These are phyloP conservation scores for Copsychus sechellarum DNA, from an alignment of 2,113 vertebrate species.

Conservation along the genomic window DNA sequence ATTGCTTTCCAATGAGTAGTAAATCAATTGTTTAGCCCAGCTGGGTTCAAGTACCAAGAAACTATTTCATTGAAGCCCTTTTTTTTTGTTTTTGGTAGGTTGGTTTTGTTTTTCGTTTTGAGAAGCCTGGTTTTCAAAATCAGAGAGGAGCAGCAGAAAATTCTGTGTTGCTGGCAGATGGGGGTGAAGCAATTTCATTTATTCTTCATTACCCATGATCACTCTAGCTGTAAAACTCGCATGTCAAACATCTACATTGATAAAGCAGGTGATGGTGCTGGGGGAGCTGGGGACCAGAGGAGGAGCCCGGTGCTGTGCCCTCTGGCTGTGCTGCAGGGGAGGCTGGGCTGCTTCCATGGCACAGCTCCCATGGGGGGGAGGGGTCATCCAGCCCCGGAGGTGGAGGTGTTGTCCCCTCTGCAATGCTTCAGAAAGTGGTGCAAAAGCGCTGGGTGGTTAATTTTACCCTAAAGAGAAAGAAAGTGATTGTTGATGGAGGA, in stretches of 20 bases:
- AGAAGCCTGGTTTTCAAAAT: neutral
- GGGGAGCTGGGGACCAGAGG: neutral
- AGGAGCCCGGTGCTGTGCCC: rapidly evolving
- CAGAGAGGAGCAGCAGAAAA: neutral
- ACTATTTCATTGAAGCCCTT: neutral
- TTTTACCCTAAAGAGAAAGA: slow-evolving; percentile 17
- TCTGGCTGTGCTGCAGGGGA: neutral
- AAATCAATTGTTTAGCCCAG: neutral
- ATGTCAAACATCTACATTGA: neutral
- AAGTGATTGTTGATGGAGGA: neutral
- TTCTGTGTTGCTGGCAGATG: neutral
- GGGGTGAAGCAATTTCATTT: neutral
- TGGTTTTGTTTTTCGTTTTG: neutral
- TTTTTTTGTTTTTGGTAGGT: neutral
- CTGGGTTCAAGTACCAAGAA: neutral
- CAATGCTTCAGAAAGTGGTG: neutral
- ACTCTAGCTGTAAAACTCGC: neutral
- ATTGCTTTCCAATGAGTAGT: neutral
- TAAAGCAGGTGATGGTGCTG: neutral
- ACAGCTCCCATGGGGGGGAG: neutral
- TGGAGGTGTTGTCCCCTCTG: neutral
- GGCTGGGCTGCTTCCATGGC: neutral
- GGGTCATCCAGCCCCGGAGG: neutral
- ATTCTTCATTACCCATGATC: neutral
- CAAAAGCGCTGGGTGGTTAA: neutral